phyloP scores from a whole-genome alignment of 1,140 invertebrate genomes.

The Zaprionus gabonicus region DNA sequence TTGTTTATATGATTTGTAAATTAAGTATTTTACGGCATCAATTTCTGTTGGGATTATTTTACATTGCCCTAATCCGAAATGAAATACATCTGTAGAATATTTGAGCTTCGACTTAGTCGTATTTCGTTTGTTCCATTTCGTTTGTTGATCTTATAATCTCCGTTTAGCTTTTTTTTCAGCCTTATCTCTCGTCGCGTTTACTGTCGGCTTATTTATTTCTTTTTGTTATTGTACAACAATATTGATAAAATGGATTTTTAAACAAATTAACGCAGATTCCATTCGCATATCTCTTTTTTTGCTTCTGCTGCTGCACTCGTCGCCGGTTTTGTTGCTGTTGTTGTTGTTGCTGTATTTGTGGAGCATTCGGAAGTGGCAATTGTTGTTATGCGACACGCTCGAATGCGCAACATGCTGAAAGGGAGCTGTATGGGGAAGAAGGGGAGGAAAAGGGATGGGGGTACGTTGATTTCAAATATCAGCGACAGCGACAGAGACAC shows the following conservation, averaged over 20 bases:
- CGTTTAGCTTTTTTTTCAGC: neutral
- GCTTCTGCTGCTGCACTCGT: neutral
- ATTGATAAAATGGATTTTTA: conserved; percentile 62
- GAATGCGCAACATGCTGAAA: conserved; percentile 54
- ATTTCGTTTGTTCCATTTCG: neutral
- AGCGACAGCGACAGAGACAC: conserved; percentile 48
- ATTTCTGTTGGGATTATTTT: neutral
- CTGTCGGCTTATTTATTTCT: conserved; percentile 52
- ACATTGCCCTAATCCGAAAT: neutral
- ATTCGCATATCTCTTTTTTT: conserved; percentile 36
- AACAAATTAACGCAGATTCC: conserved; percentile 46
- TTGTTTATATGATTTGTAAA: neutral
- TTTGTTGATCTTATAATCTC: conserved; percentile 21
- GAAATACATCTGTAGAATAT: conserved; percentile 8
- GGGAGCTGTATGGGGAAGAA: conserved; percentile 12
- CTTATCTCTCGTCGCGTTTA: conserved; percentile 42
- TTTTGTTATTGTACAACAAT: conserved; percentile 63
- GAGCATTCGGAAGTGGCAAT: conserved; percentile 74
- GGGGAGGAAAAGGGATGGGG: neutral
- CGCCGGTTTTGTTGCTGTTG: neutral
- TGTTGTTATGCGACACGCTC: conserved; percentile 70
- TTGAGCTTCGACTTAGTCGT: conserved; percentile 1
- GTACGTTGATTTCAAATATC: conserved; percentile 51
- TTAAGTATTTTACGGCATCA: neutral
- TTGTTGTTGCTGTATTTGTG: conserved; percentile 25